Evolutionary conservation across 92 coral and sea anemone genomes (phyloP), one percentile per base, ranked within the genome.

Genomic region (Metridium senile): DNA sequence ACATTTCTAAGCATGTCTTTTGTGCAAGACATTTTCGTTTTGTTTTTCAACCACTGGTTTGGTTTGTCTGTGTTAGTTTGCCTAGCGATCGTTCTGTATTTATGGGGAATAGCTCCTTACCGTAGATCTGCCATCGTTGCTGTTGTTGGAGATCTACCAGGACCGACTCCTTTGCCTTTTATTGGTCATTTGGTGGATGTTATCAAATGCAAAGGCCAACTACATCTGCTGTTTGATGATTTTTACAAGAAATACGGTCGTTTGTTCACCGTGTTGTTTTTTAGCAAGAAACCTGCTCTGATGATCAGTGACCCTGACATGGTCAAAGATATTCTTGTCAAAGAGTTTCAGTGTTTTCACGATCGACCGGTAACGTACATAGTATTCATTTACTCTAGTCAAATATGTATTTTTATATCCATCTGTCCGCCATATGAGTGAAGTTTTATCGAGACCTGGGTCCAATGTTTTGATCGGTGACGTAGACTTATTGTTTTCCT

Each of bases 301-400:
- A 47, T 79, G 17, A 54, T 85, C 0, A 52, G 68, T 11, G 89
- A 85, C 30, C 81, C 89, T 0, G 81, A 73, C 10, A 73, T 85
- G 81, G 30, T 85, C 33, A 85, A 74, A 70, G 89, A 85, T 0
- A 74, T 85, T 8, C 73, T 85, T 47, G 89, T 85, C 7, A 85
- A 77, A 46, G 89, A 85, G 32, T 85, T 85, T 65, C 84, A 79
- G 10, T 63, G 43, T 59, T 85, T 85, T 69, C 71, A 53, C 29
- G 85, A 85, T 22, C 76, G 89, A 3, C 89, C 89, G 47, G 89
- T 85, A 64, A 85, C 80, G 66, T 33, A 0, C 34, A 1, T 62
- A 1, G 18, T 62, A n/a, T n/a, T n/a, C n/a, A n/a, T n/a, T n/a
- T n/a, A n/a, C n/a, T n/a, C n/a, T n/a, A n/a, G n/a, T n/a, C n/a